These are phyloP conservation scores for Ellobius talpinus DNA, from an alignment of 2,113 vertebrate genomes.

Conservation along the genomic window DNA sequence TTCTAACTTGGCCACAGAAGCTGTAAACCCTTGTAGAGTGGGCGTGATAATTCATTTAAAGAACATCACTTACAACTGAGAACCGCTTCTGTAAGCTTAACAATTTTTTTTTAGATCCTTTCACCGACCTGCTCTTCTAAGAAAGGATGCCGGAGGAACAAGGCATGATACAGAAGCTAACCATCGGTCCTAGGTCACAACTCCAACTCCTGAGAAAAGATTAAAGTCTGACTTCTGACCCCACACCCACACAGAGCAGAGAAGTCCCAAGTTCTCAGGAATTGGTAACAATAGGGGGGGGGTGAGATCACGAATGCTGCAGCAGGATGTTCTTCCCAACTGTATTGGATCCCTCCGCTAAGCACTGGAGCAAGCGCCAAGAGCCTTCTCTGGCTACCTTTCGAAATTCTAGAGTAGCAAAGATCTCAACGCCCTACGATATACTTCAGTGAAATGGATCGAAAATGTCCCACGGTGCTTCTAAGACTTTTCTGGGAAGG, in stretches of 20 bases:
- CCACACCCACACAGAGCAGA: accelerated
- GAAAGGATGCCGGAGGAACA: neutral
- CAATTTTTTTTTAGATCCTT: neutral
- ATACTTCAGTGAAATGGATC: neutral
- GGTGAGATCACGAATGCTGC: accelerated
- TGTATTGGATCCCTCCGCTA: accelerated
- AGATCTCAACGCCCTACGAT: neutral
- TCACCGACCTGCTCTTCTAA: too few species aligned
- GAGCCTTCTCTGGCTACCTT: neutral
- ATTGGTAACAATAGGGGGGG: accelerated
- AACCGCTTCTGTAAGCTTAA: neutral
- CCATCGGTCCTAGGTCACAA: neutral
- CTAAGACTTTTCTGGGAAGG: neutral
- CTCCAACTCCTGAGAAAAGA: accelerated
- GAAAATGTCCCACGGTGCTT: neutral
- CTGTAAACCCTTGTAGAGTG: neutral
- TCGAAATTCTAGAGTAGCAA: neutral
- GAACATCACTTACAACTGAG: neutral
- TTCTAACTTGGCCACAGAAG: neutral
- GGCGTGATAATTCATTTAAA: neutral
- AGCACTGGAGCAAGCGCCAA: accelerated
- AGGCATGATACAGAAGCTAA: accelerated
- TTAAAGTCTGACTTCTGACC: accelerated
- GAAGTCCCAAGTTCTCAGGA: neutral
- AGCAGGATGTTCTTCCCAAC: accelerated